Conservation (phyloP, 2,888 invertebrate species). For the Dolichopus griseipennis region DNA sequence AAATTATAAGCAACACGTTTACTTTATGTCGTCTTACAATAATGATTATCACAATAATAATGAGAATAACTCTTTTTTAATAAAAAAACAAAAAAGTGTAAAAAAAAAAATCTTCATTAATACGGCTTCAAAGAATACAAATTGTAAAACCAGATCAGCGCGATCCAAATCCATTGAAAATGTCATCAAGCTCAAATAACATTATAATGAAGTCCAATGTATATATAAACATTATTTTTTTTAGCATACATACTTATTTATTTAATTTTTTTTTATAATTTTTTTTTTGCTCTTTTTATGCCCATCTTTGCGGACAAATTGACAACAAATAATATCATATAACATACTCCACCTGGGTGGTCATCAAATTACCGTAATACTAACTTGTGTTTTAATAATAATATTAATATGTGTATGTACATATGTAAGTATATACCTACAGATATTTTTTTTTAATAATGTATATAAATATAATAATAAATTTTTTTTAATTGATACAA, state of each 20-base stretch:
- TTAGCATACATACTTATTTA: no score
- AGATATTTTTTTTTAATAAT: no score
- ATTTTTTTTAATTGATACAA: no score
- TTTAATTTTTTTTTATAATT: neutral
- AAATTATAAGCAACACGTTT: no score
- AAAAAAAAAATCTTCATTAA: neutral
- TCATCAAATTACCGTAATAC: neutral
- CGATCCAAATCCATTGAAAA: neutral
- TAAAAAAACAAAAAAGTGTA: neutral
- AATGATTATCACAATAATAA: no score
- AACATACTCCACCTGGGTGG: neutral
- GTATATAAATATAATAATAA: no score
- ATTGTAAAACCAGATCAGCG: neutral
- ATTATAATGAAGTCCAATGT: constrained; percentile 1
- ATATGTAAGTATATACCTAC: no score
- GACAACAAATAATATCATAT: neutral
- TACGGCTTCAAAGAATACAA: neutral
- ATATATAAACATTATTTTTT: no score
- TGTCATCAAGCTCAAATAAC: neutral
- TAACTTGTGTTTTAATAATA: neutral
- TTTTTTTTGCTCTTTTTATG: neutral
- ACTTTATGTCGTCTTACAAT: no score
- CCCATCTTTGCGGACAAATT: constrained; percentile 1
- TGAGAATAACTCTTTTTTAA: neutral
- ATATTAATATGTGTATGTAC: no score